Conservation (phyloP, 2,113 vertebrate genomes). For the Odontophorus gujanensis region DNA sequence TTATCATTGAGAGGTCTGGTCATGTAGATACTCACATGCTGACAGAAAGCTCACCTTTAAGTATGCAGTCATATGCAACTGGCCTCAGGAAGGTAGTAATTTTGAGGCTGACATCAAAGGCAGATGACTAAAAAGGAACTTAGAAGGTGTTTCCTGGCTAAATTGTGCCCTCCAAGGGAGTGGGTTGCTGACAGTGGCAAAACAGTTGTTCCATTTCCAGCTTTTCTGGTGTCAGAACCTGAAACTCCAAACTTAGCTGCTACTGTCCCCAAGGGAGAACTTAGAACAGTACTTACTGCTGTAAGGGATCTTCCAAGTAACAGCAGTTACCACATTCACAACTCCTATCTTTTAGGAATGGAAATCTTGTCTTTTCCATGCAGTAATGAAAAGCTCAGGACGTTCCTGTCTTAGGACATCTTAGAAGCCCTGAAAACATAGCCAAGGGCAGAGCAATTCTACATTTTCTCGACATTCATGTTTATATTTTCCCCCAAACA, state of each 20-base stretch:
- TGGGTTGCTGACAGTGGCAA: conserved; percentile 9
- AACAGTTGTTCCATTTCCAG: conserved; percentile 21
- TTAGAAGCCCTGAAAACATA: neutral
- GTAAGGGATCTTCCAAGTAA: neutral
- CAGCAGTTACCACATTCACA: neutral
- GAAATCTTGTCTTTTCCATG: neutral
- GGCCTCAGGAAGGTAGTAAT: conserved; percentile 12
- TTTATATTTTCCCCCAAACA: neutral
- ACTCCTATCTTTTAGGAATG: neutral
- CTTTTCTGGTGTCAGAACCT: conserved; percentile 4
- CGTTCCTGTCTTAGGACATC: neutral
- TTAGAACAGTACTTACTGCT: neutral
- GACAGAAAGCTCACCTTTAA: neutral
- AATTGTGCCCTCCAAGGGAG: conserved; percentile 19
- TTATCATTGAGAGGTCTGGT: neutral
- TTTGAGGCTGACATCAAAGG: conserved; percentile 40
- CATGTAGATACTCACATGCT: neutral
- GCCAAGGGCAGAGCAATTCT: neutral
- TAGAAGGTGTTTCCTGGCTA: conserved; percentile 19
- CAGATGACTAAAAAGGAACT: neutral
- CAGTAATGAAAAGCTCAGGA: neutral
- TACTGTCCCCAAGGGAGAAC: neutral
- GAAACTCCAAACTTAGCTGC: neutral
- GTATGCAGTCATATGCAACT: neutral
- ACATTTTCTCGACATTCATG: neutral